These are phyloP conservation scores for Nephrocerus scutellatus DNA, from an alignment of 2,888 invertebrate genomes.

Conservation along the genomic window DNA sequence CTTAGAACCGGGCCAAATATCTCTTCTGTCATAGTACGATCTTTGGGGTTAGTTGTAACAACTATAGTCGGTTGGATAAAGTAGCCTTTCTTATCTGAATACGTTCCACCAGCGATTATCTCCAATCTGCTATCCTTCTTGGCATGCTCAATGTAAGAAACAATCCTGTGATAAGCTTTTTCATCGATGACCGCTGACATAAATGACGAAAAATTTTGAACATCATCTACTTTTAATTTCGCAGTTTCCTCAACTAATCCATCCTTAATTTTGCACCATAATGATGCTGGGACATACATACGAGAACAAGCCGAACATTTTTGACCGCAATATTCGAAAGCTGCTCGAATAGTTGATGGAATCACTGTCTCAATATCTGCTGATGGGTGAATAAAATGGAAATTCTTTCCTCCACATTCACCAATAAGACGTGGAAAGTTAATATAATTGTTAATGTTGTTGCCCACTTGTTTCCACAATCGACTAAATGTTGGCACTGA, in stretches of 20 bases:
- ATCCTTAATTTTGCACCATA: conserved; percentile 56
- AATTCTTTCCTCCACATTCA: conserved; percentile 98
- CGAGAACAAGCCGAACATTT: conserved; percentile 97
- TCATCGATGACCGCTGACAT: conserved; percentile 94
- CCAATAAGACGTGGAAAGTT: conserved; percentile 89
- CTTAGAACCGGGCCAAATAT: conserved; percentile 92
- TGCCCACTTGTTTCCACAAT: conserved; percentile 83
- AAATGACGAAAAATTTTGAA: conserved; percentile 70
- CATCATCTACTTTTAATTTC: conserved; percentile 77
- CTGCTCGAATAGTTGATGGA: conserved; percentile 74
- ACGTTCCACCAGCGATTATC: conserved; percentile 82
- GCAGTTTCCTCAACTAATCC: conserved; percentile 61
- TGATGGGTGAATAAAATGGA: conserved; percentile 88
- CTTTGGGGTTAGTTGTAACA: conserved; percentile 69
- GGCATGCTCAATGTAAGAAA: conserved; percentile 78
- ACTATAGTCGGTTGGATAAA: conserved; percentile 93
- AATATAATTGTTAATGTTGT: conserved; percentile 70
- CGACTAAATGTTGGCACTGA: conserved; percentile 87
- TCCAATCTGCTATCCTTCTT: conserved; percentile 61
- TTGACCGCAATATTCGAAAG: conserved; percentile 95
- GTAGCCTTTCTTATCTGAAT: conserved; percentile 74
- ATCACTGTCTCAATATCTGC: conserved; percentile 78
- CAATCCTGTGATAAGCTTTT: conserved; percentile 78
- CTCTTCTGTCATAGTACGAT: conserved; percentile 82
- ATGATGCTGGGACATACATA: conserved; percentile 83